Evolutionary conservation across 2,888 invertebrate genomes (phyloP), one percentile per base, ranked within the genome.

Genomic region (Charanyca ferruginea): DNA sequence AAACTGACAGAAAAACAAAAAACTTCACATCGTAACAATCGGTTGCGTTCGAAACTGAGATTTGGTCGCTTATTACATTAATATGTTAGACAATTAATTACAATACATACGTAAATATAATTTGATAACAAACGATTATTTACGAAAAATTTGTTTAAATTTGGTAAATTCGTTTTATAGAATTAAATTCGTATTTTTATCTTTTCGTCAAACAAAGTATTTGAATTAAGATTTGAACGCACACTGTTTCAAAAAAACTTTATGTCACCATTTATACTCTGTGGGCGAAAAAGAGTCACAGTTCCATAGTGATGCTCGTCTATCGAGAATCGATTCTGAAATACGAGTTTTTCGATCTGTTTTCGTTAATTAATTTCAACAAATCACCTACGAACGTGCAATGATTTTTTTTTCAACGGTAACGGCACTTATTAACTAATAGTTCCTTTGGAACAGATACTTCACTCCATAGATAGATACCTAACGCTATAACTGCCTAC

Each of bases 1-100:
- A 95, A 95, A 95, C 95, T 95, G 95, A 93, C 93, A 91, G 82
- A 83, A 93, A 91, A 93, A 94, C 92, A 93, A 90, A 91, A 90
- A 89, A 84, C 82, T 83, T 85, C 57, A 66, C 54, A 68, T 70
- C 79, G 77, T 79, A 80, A 83, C 69, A 55, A 65, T 73, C 35
- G 49, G 57, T 53, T 59, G 52, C 79, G 75, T 79, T 82, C 73
- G 25, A 67, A 79, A 81, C 25, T 0, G 9, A 11, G 3, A 20
- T 8, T 5, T 13, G 0, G 9, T 16, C 9, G n/a, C 0, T 2
- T 16, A 1, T 2, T 4, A 2, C 25, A 25, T 3, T 9, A 38
- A 49, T 42, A 1, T 38, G 28, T 7, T 1, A 23, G 0, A n/a
- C n/a, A n/a, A n/a, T n/a, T n/a, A 11, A 7, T 1, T 28, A 16